A percentile compares a stretch with the other conserved stretches of the same genome.
phyloP scores from a whole-genome alignment of 2,888 invertebrate genomes.

The Mylabris sibirica region DNA sequence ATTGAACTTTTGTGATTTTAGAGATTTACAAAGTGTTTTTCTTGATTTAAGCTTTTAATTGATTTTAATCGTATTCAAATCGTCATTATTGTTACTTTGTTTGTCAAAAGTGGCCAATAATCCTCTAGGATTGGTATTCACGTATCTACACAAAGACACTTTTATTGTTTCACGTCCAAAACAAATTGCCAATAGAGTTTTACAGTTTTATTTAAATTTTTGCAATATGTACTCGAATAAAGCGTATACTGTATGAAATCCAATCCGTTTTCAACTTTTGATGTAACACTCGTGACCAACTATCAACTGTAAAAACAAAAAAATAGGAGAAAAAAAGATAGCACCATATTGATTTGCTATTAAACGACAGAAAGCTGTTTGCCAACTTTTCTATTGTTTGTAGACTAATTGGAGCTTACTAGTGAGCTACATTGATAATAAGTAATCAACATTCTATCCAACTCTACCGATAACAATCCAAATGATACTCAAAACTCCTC shows the following conservation, averaged over 20 bases:
- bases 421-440: conserved; percentile 2
- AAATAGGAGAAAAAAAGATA: too few species aligned
- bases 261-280: too few species aligned
- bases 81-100: too few species aligned
- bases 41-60: not conserved
- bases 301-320: too few species aligned
- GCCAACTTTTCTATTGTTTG: not conserved
- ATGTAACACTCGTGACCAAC: too few species aligned
- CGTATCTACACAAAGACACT: not conserved
- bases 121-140: not conserved
- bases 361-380: not conserved
- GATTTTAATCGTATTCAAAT: not conserved
- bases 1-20: too few species aligned
- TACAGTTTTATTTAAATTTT: not conserved
- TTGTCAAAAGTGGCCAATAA: too few species aligned
- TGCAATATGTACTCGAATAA: too few species aligned
- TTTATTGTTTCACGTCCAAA: not conserved
- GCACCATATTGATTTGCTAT: not conserved
- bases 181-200: not conserved
- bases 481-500: not conserved
- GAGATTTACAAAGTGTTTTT: too few species aligned
- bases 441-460: conserved; percentile 19
- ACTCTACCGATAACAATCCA: not conserved
- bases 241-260: too few species aligned
- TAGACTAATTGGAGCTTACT: not conserved